These are phyloP conservation scores for Redunca redunca DNA, from an alignment of 2,113 vertebrate species.

Conservation along the genomic window DNA sequence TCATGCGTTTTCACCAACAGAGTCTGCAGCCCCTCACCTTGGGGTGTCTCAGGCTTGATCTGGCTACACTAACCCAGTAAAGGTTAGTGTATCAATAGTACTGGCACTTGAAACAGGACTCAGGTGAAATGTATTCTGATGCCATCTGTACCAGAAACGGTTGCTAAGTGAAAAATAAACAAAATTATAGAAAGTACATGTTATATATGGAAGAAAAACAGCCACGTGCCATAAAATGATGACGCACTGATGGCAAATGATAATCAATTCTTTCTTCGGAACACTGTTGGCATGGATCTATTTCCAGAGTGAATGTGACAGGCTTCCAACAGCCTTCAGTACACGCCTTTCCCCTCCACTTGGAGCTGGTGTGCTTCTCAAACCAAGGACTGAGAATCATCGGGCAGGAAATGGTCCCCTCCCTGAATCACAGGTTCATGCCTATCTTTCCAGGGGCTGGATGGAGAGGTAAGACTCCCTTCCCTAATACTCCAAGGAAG, in stretches of 20 bases:
- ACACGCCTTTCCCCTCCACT: not conserved
- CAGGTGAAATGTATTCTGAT: not conserved
- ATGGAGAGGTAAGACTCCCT: not conserved
- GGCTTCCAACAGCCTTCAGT: not conserved
- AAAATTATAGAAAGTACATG: not conserved
- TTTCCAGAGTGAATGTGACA: not conserved
- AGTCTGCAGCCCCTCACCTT: rapidly evolving
- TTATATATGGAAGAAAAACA: not conserved
- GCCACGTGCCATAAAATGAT: not conserved
- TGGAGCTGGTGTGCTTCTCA: not conserved
- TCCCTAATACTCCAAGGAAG: not conserved
- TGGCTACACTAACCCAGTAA: not conserved
- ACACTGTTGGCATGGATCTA: not conserved
- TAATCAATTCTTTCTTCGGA: not conserved
- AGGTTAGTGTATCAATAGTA: rapidly evolving
- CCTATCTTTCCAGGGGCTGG: not conserved
- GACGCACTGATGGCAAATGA: not conserved
- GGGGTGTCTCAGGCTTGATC: not conserved
- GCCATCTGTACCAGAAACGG: not conserved
- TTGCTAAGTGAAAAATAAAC: not conserved
- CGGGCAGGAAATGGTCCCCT: not conserved
- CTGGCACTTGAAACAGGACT: not conserved
- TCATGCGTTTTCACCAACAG: rapidly evolving
- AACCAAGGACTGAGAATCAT: not conserved
- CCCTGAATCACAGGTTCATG: not conserved